phyloP scores from a whole-genome alignment of 2,113 vertebrate genomes.

The Gnathonemus longibarbis region DNA sequence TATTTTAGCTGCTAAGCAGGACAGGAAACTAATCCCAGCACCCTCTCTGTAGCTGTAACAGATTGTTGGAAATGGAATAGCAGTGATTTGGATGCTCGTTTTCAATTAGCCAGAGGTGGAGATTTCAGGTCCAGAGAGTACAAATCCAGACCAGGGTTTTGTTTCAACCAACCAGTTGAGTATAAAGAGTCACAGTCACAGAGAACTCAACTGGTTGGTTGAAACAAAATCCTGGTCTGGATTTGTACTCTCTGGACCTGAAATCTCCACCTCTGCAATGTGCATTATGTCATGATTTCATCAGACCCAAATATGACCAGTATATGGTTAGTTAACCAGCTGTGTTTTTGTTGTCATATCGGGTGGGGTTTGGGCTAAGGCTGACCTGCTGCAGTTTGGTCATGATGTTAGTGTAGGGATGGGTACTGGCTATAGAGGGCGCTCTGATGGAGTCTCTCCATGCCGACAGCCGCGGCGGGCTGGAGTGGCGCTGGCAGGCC shows the following conservation, averaged over 20 bases:
- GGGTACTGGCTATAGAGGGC: background rate
- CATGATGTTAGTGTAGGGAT: background rate
- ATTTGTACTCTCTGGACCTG: too few relatives aligned
- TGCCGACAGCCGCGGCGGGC: slow-evolving; percentile 50
- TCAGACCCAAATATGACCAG: background rate
- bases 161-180: too few relatives aligned
- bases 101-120: too few relatives aligned
- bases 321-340: background rate
- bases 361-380: background rate
- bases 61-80: background rate
- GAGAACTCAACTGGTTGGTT: too few relatives aligned
- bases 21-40: background rate
- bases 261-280: too few relatives aligned
- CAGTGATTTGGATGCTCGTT: background rate
- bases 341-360: background rate
- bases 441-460: background rate
- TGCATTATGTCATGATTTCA: background rate
- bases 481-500: slow-evolving; percentile 76
- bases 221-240: too few relatives aligned
- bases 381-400: background rate
- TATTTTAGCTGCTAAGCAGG: background rate
- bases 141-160: too few relatives aligned
- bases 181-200: too few relatives aligned
- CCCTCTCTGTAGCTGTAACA: background rate
- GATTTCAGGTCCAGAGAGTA: too few relatives aligned